Percentiles rank a stretch among this genome's conserved stretches.
phyloP scores from a whole-genome alignment of 2,888 invertebrate species.

The Drosophila monieri region DNA sequence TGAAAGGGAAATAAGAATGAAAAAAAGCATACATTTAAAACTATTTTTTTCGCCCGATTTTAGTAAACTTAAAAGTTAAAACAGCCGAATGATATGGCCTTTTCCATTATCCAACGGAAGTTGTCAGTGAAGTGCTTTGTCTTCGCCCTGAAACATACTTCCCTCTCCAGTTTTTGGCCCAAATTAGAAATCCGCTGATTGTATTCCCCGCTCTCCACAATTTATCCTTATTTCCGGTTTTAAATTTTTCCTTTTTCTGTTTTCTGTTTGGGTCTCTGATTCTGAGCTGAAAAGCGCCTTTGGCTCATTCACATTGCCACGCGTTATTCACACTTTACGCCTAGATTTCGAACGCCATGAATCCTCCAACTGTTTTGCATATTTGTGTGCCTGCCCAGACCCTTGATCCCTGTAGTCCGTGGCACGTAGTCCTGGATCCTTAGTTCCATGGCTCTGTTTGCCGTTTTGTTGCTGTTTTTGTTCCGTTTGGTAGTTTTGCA shows the following conservation, averaged over 20 bases:
- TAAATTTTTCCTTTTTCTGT: background rate
- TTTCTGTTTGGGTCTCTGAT: conserved; percentile 3
- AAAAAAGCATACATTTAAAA: conserved; percentile 10
- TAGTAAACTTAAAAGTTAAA: no score
- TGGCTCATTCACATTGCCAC: conserved; percentile 73
- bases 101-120: conserved; percentile 73
- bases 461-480: conserved; percentile 42
- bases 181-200: conserved; percentile 84
- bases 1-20: background rate
- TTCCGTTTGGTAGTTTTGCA: conserved; percentile 68
- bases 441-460: conserved; percentile 21
- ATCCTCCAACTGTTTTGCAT: conserved; percentile 78
- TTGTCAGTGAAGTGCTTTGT: conserved; percentile 33
- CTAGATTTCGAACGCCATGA: conserved; percentile 76
- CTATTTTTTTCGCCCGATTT: no score
- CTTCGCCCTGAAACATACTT: conserved; percentile 61
- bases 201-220: conserved; percentile 63
- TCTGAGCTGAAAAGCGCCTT: conserved; percentile 56
- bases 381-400: conserved; percentile 59
- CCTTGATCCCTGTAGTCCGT: conserved; percentile 12
- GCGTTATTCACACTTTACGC: conserved; percentile 77
- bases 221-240: conserved; percentile 8
- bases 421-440: background rate
- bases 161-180: conserved; percentile 70
- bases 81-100: conserved; percentile 46